Evolutionary conservation across 2,888 invertebrate genomes (phyloP), one percentile per base, ranked within the genome.

Genomic region (Erannis defoliaria): DNA sequence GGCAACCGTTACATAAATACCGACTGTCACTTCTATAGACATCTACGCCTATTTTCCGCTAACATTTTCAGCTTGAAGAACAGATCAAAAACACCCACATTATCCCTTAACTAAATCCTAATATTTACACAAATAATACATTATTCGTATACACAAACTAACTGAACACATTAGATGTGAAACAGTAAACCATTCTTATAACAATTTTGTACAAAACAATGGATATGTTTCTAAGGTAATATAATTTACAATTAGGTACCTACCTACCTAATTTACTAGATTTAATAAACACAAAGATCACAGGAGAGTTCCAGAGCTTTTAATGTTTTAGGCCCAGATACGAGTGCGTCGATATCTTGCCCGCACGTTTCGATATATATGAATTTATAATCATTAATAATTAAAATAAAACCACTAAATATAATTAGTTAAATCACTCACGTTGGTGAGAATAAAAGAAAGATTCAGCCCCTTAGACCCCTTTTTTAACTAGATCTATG

Each of bases 261-360:
- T n/a, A n/a, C n/a, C n/a, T n/a, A n/a, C n/a, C n/a, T n/a, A 43
- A 42, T 26, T 40, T 55, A 67, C 74, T 79, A 82, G 67, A 67
- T 82, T 76, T 40, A 84, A 86, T 78, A 80, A 78, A 86, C 81
- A 89, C 82, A 86, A 83, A 90, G 89, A 92, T 93, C 93, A 93
- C 93, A 93, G 93, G 86, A 87, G 89, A 91, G 93, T 92, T 93
- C 93, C 91, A 92, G 88, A 91, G 90, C 89, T 86, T 85, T 82
- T 31, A 46, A 18, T 19, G 18, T 18, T 79, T 72, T 6, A 26
- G 26, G 26, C 26, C 26, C 26, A 26, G 26, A 26, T 6, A 26
- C 8, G 8, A 2, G 26, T 8, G 26, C 26, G 4, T 4, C 26
- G 26, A 1, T 26, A 26, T 26, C 8, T 8, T 26, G 5, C 8